Conservation (phyloP, 2,113 vertebrate genomes). For the Recurvirostra avosetta region DNA sequence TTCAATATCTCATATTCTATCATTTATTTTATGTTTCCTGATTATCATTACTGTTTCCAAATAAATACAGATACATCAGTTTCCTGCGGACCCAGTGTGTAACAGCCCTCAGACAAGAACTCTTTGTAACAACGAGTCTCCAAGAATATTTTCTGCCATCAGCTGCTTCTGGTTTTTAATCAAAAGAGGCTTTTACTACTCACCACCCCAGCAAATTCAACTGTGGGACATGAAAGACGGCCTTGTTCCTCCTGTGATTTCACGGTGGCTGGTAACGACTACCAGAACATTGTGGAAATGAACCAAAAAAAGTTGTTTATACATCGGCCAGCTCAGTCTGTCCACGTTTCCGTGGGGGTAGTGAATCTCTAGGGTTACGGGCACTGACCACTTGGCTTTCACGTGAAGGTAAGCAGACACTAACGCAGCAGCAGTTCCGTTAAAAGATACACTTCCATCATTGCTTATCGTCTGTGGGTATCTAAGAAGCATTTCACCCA, state of each 20-base stretch:
- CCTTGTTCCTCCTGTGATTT: background rate
- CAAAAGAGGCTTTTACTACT: background rate
- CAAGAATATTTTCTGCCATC: background rate
- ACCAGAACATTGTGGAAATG: background rate
- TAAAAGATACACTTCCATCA: background rate
- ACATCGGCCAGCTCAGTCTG: background rate
- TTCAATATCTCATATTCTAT: background rate
- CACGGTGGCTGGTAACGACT: background rate
- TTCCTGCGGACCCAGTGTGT: fast-evolving
- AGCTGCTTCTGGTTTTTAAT: background rate
- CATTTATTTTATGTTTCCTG: background rate
- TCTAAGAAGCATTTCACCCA: background rate
- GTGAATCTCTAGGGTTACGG: fast-evolving
- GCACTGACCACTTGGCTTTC: background rate
- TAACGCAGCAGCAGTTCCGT: background rate
- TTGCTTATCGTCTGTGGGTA: background rate
- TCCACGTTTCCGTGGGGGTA: fast-evolving
- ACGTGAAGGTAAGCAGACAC: background rate
- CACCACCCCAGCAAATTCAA: background rate
- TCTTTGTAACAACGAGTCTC: background rate
- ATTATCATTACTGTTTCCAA: background rate
- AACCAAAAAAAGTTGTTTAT: background rate
- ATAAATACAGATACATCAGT: background rate
- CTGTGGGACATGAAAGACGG: background rate
- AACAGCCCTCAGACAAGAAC: background rate